Evolutionary conservation across 2,797 vertebrate species (phyloP).

Genomic region (Coilia nasus): DNA sequence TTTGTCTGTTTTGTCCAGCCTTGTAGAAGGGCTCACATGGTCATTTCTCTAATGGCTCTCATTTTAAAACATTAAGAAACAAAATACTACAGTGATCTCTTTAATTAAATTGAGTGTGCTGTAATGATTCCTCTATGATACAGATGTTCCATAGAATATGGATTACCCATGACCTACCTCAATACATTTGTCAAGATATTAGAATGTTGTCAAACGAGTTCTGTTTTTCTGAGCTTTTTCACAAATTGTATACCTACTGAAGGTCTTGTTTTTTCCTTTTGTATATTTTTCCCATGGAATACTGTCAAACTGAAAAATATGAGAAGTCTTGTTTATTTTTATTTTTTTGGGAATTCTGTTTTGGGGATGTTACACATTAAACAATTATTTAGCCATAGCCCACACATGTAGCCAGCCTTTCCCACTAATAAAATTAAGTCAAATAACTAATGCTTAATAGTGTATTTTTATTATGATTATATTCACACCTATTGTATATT

Average conservation of each 20-base stretch:
- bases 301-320: neutral
- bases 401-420: neutral
- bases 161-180: neutral
- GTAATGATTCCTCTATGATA: neutral
- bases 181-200: neutral
- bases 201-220: neutral
- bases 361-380: neutral
- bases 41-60: neutral
- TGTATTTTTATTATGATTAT: neutral
- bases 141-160: neutral
- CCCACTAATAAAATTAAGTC: neutral
- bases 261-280: conserved; percentile 1
- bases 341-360: neutral
- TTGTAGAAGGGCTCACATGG: neutral
- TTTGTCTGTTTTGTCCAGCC: neutral
- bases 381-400: neutral
- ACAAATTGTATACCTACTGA: no score
- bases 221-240: neutral
- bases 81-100: neutral
- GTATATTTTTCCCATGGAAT: neutral
- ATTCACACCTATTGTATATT: no score
- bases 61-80: neutral
- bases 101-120: neutral
- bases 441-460: neutral
- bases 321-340: neutral